Percentiles rank a stretch among this genome's conserved stretches.
Evolutionary conservation across 2,888 invertebrate genomes (phyloP).

Genomic region (Rosalia funebris): DNA sequence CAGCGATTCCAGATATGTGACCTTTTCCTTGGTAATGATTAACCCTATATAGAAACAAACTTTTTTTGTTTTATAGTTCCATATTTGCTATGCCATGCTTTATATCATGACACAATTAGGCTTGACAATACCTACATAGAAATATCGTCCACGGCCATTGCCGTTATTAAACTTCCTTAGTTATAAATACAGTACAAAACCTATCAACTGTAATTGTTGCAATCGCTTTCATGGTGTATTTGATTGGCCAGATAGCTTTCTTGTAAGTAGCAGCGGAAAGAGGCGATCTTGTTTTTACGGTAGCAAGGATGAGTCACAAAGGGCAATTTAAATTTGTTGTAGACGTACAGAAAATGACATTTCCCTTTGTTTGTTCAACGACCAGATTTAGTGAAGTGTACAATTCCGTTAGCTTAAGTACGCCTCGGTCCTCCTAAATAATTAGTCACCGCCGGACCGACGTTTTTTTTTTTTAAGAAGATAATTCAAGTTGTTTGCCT

Average conservation of each 20-base stretch:
- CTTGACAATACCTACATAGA: no score
- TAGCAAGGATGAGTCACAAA: conserved; percentile 16
- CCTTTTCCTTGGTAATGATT: no score
- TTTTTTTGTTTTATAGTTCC: no score
- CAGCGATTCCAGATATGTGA: no score
- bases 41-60: no score
- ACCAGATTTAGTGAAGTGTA: conserved; percentile 23
- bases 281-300: conserved; percentile 2
- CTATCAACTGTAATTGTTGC: no score
- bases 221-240: conserved; percentile 4
- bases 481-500: no score
- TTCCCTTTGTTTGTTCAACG: conserved; percentile 20
- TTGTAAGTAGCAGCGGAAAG: conserved; percentile 10
- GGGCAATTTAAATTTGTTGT: conserved; percentile 24
- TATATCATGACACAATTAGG: no score
- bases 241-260: not conserved
- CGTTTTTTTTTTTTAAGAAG: conserved; percentile 5
- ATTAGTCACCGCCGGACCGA: conserved; percentile 13
- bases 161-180: no score
- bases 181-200: no score
- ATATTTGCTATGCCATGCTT: no score
- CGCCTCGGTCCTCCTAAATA: conserved; percentile 1
- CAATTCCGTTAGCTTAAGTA: conserved; percentile 20
- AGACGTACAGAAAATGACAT: conserved; percentile 25
- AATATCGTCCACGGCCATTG: no score